These are phyloP conservation scores for Heteromormyrus szaboi DNA, from an alignment of 2,797 vertebrate genomes.

Conservation along the genomic window DNA sequence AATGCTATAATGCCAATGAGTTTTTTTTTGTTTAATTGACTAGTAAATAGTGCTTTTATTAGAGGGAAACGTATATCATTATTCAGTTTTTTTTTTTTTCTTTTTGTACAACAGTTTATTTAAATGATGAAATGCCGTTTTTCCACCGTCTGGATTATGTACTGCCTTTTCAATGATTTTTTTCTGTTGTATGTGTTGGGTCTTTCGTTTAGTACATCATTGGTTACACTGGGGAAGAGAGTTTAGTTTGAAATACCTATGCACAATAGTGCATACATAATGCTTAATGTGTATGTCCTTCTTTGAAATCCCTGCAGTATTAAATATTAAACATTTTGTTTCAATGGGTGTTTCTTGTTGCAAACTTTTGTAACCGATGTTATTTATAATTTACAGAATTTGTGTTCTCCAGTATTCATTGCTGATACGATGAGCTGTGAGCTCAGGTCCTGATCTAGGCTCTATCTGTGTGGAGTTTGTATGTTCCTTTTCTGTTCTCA, in stretches of 20 bases:
- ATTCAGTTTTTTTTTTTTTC: background rate
- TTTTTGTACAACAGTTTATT: background rate
- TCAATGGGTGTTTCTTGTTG: background rate
- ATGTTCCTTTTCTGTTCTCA: background rate
- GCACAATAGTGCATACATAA: background rate
- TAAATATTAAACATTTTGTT: slow-evolving; percentile 15
- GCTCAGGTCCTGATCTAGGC: background rate
- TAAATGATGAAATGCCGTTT: background rate
- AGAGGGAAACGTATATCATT: background rate
- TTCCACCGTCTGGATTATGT: background rate
- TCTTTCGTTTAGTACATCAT: background rate
- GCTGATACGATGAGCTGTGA: background rate
- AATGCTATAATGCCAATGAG: background rate
- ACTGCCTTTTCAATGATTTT: background rate
- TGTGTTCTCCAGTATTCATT: background rate
- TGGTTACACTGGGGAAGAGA: background rate
- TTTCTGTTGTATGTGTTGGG: background rate
- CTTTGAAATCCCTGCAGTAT: background rate
- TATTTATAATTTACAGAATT: background rate
- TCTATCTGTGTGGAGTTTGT: background rate
- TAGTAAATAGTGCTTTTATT: background rate
- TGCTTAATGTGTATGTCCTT: background rate
- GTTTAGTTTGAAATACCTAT: background rate
- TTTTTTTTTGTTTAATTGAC: background rate
- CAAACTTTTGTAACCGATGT: background rate